Conservation (phyloP, 1,140 invertebrate genomes). For the Bombus affinis region DNA sequence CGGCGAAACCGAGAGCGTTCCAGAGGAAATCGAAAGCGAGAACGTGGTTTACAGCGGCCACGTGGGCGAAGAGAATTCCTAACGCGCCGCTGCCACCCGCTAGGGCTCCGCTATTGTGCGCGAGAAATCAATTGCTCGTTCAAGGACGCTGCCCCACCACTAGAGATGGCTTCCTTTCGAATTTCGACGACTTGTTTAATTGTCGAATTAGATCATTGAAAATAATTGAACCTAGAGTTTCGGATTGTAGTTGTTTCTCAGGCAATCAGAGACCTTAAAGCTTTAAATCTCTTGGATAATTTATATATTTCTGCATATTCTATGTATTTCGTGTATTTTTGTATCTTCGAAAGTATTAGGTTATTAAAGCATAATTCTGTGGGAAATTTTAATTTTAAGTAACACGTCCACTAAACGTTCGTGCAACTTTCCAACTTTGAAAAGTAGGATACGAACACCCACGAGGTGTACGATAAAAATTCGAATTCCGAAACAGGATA, state of each 20-base stretch:
- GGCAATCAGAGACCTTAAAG: too few relatives aligned
- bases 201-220: too few relatives aligned
- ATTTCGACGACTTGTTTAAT: too few relatives aligned
- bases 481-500: not conserved
- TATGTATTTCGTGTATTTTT: too few relatives aligned
- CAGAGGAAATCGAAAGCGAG: slow-evolving; percentile 48
- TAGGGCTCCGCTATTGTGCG: not conserved
- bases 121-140: slow-evolving; percentile 10
- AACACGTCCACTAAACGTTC: too few relatives aligned
- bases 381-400: too few relatives aligned
- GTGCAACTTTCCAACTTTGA: not conserved
- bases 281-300: too few relatives aligned
- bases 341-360: too few relatives aligned
- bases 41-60: not conserved
- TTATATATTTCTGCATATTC: too few relatives aligned
- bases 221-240: too few relatives aligned
- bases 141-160: not conserved
- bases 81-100: not conserved
- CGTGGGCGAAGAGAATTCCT: slow-evolving; percentile 19
- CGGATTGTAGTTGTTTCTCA: too few relatives aligned
- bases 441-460: not conserved
- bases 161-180: not conserved
- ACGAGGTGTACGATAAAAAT: not conserved
- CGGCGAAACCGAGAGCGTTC: slow-evolving; percentile 37
- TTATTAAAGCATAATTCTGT: too few relatives aligned